Conservation (phyloP, 2,888 invertebrate genomes). For the Calameuta idolon region DNA sequence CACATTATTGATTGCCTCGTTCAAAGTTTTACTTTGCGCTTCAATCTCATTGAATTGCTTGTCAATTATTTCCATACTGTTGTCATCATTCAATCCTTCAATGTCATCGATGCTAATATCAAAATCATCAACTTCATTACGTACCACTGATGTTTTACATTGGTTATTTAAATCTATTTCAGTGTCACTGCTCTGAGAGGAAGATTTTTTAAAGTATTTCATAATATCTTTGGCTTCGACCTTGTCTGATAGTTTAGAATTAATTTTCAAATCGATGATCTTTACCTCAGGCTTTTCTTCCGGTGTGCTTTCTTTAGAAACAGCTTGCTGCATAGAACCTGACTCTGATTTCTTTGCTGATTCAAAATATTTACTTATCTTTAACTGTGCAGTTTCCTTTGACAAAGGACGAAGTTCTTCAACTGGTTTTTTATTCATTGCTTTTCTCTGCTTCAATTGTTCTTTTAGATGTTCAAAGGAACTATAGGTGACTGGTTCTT, state of each 20-base stretch:
- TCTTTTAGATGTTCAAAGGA: constrained; percentile 53
- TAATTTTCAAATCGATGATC: constrained; percentile 46
- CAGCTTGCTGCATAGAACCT: not conserved
- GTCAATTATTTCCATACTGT: not conserved
- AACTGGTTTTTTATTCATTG: constrained; percentile 43
- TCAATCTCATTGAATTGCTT: constrained; percentile 28
- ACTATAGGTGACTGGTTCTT: constrained; percentile 26
- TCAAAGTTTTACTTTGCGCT: not conserved
- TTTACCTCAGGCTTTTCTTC: constrained; percentile 28
- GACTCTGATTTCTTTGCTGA: constrained; percentile 7
- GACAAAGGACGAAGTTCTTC: constrained; percentile 53
- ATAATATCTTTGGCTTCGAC: constrained; percentile 54
- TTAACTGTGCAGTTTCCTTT: constrained; percentile 51
- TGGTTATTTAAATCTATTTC: constrained; percentile 9
- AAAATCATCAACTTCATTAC: not conserved
- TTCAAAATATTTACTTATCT: constrained; percentile 59
- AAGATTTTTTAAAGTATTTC: constrained; percentile 52
- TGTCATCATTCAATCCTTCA: not conserved
- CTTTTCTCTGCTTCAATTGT: constrained; percentile 54
- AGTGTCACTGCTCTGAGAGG: constrained; percentile 6
- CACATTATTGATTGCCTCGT: not conserved
- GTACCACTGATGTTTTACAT: not conserved
- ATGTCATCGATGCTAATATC: constrained; percentile 9
- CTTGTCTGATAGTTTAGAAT: constrained; percentile 54
- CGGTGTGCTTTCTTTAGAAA: not conserved